These are phyloP conservation scores for Nothocercus julius DNA, from an alignment of 2,113 vertebrate species.

Conservation along the genomic window DNA sequence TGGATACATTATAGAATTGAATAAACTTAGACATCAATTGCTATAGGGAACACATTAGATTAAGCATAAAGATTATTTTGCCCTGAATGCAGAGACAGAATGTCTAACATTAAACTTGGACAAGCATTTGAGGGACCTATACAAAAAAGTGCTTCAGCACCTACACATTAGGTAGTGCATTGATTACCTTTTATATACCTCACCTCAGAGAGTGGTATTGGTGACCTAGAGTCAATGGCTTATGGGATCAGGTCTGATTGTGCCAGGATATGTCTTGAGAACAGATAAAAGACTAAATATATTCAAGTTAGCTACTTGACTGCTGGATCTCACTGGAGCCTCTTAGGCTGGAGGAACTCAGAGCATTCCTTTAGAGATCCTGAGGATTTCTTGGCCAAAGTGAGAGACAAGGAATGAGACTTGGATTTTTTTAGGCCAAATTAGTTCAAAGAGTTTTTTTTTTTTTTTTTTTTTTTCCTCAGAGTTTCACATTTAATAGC, in stretches of 20 bases:
- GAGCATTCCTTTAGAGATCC: background rate
- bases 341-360: background rate
- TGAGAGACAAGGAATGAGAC: background rate
- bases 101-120: background rate
- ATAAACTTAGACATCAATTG: background rate
- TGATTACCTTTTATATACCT: background rate
- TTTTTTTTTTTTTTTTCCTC: too few relatives aligned
- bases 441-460: background rate
- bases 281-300: background rate
- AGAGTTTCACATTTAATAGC: too few relatives aligned
- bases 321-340: background rate
- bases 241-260: too few relatives aligned
- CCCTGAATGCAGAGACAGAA: background rate
- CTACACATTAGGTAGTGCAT: background rate
- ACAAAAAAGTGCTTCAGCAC: background rate
- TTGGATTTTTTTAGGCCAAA: background rate
- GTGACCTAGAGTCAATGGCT: too few relatives aligned
- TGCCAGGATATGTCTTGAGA: background rate
- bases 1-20: background rate
- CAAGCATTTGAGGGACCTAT: background rate
- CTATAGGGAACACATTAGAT: background rate
- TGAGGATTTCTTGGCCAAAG: background rate
- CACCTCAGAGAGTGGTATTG: background rate
- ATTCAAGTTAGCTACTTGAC: background rate
- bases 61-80: background rate